Conservation (phyloP, 2,113 vertebrate species). For the Corythoichthys intestinalis region DNA sequence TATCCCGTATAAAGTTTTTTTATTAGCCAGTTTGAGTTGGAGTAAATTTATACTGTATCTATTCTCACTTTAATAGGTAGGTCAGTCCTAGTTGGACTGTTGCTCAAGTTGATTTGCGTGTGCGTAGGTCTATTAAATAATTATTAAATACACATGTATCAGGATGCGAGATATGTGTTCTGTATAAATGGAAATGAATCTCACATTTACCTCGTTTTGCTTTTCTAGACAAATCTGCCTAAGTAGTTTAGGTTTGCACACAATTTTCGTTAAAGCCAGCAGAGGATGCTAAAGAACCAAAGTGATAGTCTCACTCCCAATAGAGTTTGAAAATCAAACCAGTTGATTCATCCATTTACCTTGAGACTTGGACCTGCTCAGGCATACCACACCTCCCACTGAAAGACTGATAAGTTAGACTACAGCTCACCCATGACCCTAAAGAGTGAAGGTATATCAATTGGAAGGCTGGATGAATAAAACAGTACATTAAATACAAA, state of each 20-base stretch:
- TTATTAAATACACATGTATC: no score
- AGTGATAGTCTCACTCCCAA: not conserved
- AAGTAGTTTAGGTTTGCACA: not conserved
- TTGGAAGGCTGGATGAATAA: not conserved
- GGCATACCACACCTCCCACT: not conserved
- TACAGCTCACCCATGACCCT: not conserved
- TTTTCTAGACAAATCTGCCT: not conserved
- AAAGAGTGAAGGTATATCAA: not conserved
- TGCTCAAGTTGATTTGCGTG: no score
- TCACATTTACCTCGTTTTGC: not conserved
- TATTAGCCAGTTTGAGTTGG: no score
- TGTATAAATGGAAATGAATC: not conserved
- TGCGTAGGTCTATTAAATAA: no score
- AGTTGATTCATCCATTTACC: not conserved
- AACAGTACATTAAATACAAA: not conserved
- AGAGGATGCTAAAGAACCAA: constrained; percentile 41
- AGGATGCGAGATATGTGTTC: not conserved
- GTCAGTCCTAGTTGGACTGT: no score
- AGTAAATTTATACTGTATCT: no score
- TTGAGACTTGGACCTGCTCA: not conserved
- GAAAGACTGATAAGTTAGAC: not conserved
- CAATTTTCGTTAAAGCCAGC: constrained; percentile 22
- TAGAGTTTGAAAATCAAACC: not conserved
- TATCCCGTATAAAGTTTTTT: no score
- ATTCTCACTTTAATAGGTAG: no score